phyloP scores from a whole-genome alignment of 2,113 vertebrate genomes.

The Patagioenas fasciata region DNA sequence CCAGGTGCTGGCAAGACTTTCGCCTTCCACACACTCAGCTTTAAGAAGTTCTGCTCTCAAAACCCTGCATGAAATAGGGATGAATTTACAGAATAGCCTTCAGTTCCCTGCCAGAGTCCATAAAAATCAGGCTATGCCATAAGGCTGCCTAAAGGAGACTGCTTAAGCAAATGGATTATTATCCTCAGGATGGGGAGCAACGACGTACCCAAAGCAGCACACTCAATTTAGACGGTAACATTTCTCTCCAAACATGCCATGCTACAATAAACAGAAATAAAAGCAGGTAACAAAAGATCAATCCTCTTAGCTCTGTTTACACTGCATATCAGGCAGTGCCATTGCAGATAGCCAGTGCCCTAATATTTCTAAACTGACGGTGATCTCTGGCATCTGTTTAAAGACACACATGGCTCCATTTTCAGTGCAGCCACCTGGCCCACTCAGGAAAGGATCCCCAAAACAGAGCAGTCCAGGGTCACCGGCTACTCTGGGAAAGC shows the following conservation, averaged over 20 bases:
- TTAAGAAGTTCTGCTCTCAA: neutral
- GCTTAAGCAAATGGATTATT: neutral
- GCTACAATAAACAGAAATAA: neutral
- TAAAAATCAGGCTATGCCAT: neutral
- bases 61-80: neutral
- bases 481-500: neutral
- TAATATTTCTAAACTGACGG: neutral
- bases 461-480: neutral
- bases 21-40: neutral
- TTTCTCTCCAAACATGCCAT: neutral
- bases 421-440: neutral
- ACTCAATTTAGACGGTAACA: neutral
- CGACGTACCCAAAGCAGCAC: neutral
- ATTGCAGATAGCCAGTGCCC: neutral
- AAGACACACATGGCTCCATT: neutral
- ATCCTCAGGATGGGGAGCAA: neutral
- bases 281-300: neutral
- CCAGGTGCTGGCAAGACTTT: neutral
- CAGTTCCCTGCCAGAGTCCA: neutral
- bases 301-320: constrained; percentile 18
- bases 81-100: neutral
- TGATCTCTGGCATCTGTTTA: constrained; percentile 14
- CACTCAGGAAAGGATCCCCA: neutral
- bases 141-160: neutral
- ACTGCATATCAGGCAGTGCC: neutral